phyloP scores from a whole-genome alignment of 2,113 vertebrate genomes.

The Passer domesticus region DNA sequence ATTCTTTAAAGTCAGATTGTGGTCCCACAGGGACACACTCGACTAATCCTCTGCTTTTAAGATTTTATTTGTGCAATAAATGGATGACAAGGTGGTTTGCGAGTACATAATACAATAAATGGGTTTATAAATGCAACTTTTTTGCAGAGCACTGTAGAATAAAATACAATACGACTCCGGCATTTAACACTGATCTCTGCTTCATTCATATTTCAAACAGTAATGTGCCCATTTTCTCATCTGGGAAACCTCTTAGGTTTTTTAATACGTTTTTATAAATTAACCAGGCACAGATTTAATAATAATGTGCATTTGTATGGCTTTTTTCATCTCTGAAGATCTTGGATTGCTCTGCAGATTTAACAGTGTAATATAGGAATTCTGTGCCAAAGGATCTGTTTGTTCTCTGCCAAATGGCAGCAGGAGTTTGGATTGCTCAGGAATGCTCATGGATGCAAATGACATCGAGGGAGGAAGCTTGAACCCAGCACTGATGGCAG shows the following conservation, averaged over 20 bases:
- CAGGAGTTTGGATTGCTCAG: neutral
- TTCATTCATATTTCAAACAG: conserved; percentile 61
- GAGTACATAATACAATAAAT: conserved; percentile 52
- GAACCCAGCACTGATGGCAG: fast-evolving
- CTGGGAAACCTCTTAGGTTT: conserved; percentile 22
- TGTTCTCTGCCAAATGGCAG: neutral
- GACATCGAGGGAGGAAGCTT: fast-evolving
- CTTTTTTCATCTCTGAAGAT: neutral
- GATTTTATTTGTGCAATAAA: conserved; percentile 67
- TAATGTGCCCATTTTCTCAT: conserved; percentile 60
- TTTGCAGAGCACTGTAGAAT: conserved; percentile 34
- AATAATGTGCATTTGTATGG: conserved; percentile 10
- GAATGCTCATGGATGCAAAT: fast-evolving
- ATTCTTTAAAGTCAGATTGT: conserved; percentile 48
- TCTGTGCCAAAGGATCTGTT: neutral
- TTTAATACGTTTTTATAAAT: conserved; percentile 63
- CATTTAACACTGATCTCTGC: conserved; percentile 44
- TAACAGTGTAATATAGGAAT: neutral
- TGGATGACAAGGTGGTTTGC: conserved; percentile 54
- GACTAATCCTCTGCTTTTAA: conserved; percentile 51
- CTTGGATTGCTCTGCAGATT: neutral
- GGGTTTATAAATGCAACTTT: conserved; percentile 68
- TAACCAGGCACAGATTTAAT: conserved; percentile 61
- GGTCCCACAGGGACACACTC: conserved; percentile 36
- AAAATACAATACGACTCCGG: conserved; percentile 11